Percentiles rank a stretch among this genome's conserved stretches.
Evolutionary conservation across 1,140 invertebrate genomes (phyloP).

Genomic region (Zaprionus camerounensis): DNA sequence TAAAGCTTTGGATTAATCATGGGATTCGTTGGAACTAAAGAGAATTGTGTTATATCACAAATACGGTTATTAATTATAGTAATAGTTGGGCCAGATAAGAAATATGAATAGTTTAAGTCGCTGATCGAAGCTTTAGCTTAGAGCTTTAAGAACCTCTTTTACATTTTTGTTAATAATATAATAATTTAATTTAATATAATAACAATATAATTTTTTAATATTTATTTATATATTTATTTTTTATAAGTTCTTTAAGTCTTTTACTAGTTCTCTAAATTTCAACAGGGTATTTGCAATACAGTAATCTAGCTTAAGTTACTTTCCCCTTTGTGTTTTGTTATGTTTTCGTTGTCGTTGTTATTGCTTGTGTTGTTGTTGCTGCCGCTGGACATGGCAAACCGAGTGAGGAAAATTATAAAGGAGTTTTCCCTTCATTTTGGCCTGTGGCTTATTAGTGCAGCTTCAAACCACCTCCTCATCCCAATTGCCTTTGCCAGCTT

Average conservation of each 20-base stretch:
- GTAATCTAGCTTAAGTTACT: background rate
- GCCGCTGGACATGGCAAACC: constrained; percentile 12
- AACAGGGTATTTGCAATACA: constrained; percentile 4
- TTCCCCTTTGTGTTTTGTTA: constrained; percentile 16
- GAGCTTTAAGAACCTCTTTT: background rate
- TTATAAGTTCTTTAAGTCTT: background rate
- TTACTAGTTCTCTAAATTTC: background rate
- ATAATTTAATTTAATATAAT: background rate
- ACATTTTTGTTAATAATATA: background rate
- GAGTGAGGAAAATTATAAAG: constrained; percentile 44
- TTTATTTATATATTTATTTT: background rate
- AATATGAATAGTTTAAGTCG: background rate
- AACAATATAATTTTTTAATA: background rate
- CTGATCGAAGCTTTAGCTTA: background rate
- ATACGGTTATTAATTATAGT: background rate
- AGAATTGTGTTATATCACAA: background rate
- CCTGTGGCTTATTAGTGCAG: constrained; percentile 62
- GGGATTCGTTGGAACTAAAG: background rate
- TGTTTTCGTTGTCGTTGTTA: constrained; percentile 29
- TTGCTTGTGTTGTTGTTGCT: constrained; percentile 27
- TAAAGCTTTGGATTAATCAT: background rate
- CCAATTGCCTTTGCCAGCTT: background rate
- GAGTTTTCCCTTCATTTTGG: constrained; percentile 44
- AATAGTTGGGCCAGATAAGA: rapidly evolving
- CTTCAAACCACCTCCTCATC: background rate